Conservation (phyloP, 1,140 invertebrate species). For the Bombus cullumanus region DNA sequence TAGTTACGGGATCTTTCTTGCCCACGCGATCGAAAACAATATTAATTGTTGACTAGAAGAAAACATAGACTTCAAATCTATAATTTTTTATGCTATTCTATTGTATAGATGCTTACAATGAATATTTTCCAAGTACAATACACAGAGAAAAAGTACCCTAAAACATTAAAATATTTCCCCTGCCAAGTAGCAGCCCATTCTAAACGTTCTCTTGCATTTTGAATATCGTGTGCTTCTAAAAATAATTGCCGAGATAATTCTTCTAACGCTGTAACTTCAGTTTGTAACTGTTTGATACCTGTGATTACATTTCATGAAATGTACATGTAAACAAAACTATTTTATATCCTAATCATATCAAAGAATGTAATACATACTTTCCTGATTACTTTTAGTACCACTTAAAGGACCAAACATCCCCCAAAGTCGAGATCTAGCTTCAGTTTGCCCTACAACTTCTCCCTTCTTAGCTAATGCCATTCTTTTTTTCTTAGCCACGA, state of each 20-base stretch:
- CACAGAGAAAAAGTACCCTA: constrained; percentile 99
- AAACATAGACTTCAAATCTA: constrained; percentile 72
- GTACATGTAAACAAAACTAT: neutral
- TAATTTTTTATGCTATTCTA: neutral
- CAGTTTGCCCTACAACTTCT: constrained; percentile 77
- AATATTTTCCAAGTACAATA: constrained; percentile 99
- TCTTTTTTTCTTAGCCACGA: constrained; percentile 97
- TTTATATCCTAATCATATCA: neutral
- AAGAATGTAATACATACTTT: constrained; percentile 81
- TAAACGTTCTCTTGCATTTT: constrained; percentile 95
- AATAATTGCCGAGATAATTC: constrained; percentile 97
- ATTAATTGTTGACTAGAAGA: constrained; percentile 94
- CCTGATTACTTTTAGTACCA: constrained; percentile 82
- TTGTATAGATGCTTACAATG: constrained; percentile 89
- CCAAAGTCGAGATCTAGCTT: constrained; percentile 83
- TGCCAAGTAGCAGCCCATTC: constrained; percentile 98
- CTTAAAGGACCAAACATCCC: constrained; percentile 85
- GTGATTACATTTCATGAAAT: constrained; percentile 64
- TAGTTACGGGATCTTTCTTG: constrained; percentile 98
- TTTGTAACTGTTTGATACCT: constrained; percentile 92
- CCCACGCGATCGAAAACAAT: constrained; percentile 99
- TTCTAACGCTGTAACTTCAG: constrained; percentile 94
- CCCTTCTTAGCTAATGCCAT: constrained; percentile 89
- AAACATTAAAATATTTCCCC: constrained; percentile 99
- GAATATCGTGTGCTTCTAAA: constrained; percentile 96